These are phyloP conservation scores for Tolmerus cingulatus DNA, from an alignment of 2,888 invertebrate genomes.

Conservation along the genomic window DNA sequence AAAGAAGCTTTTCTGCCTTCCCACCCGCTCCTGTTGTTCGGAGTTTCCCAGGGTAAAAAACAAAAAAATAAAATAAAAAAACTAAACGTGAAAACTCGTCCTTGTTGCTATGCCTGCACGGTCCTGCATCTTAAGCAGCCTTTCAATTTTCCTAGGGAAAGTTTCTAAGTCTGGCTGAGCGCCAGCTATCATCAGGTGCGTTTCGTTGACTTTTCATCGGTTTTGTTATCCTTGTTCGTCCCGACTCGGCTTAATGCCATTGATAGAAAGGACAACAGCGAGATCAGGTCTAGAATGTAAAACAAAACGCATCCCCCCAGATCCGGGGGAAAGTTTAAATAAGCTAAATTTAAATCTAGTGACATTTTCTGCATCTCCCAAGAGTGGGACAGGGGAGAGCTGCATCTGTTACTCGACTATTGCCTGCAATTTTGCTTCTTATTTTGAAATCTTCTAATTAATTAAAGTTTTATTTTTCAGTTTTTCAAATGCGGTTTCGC, in stretches of 20 bases:
- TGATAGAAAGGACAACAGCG: constrained; percentile 8
- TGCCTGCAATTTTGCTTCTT: background rate
- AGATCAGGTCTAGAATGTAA: background rate
- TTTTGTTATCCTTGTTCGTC: background rate
- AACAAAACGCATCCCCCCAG: background rate
- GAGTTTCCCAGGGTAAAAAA: background rate
- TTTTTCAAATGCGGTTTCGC: background rate
- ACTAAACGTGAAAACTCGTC: background rate
- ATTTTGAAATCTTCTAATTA: background rate
- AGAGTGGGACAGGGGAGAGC: background rate
- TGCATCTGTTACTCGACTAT: background rate
- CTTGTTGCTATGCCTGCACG: background rate
- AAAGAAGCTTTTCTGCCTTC: background rate
- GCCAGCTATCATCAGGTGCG: constrained; percentile 24
- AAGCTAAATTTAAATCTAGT: background rate
- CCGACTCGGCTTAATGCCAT: background rate
- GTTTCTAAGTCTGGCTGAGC: background rate
- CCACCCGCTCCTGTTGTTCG: background rate
- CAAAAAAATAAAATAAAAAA: background rate
- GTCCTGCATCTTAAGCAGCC: constrained; percentile 30
- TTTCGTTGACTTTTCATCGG: constrained; percentile 26
- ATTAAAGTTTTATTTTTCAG: constrained; percentile 20
- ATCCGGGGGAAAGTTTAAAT: background rate
- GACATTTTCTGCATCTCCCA: background rate
- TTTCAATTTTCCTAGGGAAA: constrained; percentile 17